Base-by-base conservation (phyloP, 2,113 vertebrate species). In the Marmota flaviventris region DNA sequence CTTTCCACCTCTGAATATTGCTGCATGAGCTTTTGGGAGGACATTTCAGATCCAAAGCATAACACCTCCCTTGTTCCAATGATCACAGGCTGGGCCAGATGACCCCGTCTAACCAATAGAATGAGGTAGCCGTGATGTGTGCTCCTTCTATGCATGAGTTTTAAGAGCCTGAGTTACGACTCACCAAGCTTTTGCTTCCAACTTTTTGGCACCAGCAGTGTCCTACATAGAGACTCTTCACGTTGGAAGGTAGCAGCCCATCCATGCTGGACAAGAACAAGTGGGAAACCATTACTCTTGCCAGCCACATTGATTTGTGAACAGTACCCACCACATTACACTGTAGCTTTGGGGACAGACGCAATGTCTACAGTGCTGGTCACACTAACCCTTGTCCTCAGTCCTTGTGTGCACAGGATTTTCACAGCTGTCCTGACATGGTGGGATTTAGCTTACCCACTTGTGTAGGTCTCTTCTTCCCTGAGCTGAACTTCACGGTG, bases 301-400 rank as follows among this genome's bases (percentile, higher is more conserved):
- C 32, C 5, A 48, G 56, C 29, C 45, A 17, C 37, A 42, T 20
- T 45, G 58, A 2, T 34, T 18, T 42, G 42, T 34, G 72, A 13
- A 25, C 3, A 8, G 5, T 63, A 58, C 39, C 29, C 25, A 51
- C 16, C 45, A 58, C 2, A 8, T 6, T 42, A 13, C 1, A 29
- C 45, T 1, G 24, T 4, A 29, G 10, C 53, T n/a, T 12, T 10
- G 12, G 4, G 16, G 29, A 77, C 16, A 27, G 16, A 6, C 1
- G 4, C 14, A 20, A 45, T 12, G 16, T 1, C 0, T 5, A 10
- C 10, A 29, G 34, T 18, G 12, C 1, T 2, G 3, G 8, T 42
- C 17, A n/a, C 29, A 48, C 18, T 9, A 29, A 34, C 2, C 56
- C 63, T n/a, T 1, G 17, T 1, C 34, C 39, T 92, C 1, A 0